Evolutionary conservation across 2,797 vertebrate species (phyloP).

Genomic region (Myotis daubentonii): DNA sequence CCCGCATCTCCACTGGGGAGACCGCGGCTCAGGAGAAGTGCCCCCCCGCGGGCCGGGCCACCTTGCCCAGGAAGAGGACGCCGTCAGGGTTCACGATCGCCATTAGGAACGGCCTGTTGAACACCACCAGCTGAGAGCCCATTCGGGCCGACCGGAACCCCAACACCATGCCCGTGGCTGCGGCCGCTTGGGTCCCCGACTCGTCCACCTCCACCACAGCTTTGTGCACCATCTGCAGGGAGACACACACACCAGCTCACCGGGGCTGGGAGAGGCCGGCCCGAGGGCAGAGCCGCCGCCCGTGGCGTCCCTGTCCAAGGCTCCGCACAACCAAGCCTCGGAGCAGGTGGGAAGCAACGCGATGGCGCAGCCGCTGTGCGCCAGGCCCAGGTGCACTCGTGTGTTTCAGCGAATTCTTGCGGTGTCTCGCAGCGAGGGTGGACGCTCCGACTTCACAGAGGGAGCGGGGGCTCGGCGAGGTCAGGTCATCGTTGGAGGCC

Average conservation of each 20-base stretch:
- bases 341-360: rapidly evolving
- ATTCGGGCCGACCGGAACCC: background rate
- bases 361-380: rapidly evolving
- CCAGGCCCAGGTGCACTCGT: rapidly evolving
- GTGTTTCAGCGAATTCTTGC: background rate
- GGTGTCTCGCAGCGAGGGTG: background rate
- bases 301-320: rapidly evolving
- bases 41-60: constrained; percentile 8
- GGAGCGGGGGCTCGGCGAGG: background rate
- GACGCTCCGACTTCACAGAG: background rate
- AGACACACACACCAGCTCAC: background rate
- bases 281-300: background rate
- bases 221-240: constrained; percentile 71
- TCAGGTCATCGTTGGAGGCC: background rate
- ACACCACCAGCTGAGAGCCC: rapidly evolving
- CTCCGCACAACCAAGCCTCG: rapidly evolving
- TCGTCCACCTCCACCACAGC: constrained; percentile 63
- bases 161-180: background rate
- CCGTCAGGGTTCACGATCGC: background rate
- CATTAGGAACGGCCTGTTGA: constrained; percentile 70
- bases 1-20: rapidly evolving
- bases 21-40: background rate
- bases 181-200: background rate
- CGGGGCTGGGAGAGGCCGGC: background rate
- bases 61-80: constrained; percentile 60